Conservation (phyloP, 2,113 vertebrate species). For the Dendrocopos noguchii region DNA sequence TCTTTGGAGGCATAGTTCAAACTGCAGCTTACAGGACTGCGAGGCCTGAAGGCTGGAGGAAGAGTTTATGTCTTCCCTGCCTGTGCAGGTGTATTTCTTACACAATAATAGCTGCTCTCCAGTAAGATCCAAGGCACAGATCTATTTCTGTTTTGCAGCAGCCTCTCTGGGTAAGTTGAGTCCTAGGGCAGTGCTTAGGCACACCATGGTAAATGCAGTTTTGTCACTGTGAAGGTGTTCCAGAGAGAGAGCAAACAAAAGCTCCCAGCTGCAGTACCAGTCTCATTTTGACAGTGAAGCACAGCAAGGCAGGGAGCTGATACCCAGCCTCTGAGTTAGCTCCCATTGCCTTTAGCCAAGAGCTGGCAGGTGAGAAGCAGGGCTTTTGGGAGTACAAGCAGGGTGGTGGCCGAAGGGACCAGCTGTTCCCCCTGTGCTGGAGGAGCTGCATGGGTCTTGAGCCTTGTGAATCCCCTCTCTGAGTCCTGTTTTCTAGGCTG, state of each 20-base stretch:
- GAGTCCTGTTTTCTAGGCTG: not conserved
- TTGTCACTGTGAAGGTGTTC: not conserved
- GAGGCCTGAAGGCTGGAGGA: not conserved
- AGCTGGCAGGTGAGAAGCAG: not conserved
- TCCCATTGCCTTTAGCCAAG: not conserved
- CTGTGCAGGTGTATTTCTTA: not conserved
- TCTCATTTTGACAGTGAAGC: not conserved
- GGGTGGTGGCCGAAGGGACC: not conserved
- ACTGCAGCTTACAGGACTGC: not conserved
- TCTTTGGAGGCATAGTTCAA: not conserved
- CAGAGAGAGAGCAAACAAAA: not conserved
- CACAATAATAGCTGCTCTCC: not conserved
- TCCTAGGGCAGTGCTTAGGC: not conserved
- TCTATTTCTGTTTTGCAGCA: not conserved
- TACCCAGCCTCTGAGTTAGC: not conserved
- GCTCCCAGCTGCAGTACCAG: not conserved
- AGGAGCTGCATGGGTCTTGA: not conserved
- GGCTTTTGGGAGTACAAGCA: not conserved
- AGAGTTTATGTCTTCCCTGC: not conserved
- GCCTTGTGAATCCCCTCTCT: not conserved
- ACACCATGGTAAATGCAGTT: not conserved
- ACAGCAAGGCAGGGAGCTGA: not conserved
- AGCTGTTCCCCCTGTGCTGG: not conserved
- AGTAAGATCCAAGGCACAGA: not conserved
- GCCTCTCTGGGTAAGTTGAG: not conserved